These are phyloP conservation scores for Panzeria rudis DNA, from an alignment of 2,888 invertebrate species.

Conservation along the genomic window DNA sequence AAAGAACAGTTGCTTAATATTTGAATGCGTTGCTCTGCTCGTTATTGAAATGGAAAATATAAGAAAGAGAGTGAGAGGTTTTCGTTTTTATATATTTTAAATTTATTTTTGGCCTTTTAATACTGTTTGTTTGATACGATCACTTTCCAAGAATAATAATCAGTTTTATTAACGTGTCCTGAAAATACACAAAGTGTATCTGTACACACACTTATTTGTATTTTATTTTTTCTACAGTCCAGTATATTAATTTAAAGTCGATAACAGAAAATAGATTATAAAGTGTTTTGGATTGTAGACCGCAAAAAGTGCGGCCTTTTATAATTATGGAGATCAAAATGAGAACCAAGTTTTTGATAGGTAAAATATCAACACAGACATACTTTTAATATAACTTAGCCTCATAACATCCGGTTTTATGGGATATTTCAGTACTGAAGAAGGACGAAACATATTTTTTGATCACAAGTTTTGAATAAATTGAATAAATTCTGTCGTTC, in stretches of 20 bases:
- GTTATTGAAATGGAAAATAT: conserved; percentile 69
- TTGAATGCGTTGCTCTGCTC: conserved; percentile 40
- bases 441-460: too few relatives aligned
- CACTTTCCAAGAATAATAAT: conserved; percentile 63
- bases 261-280: neutral
- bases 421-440: too few relatives aligned
- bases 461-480: too few relatives aligned
- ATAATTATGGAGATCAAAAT: too few relatives aligned
- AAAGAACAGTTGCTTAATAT: conserved; percentile 71
- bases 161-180: conserved; percentile 54
- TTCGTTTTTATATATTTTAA: conserved; percentile 16
- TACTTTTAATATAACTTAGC: too few relatives aligned
- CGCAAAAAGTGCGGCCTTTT: too few relatives aligned
- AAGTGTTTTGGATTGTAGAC: too few relatives aligned
- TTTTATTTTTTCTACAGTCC: neutral
- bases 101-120: conserved; percentile 39
- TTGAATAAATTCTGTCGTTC: too few relatives aligned
- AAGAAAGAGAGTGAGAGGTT: conserved; percentile 66
- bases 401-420: too few relatives aligned
- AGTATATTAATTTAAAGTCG: conserved; percentile 6
- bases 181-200: conserved; percentile 12
- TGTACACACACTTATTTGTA: neutral
- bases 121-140: conserved; percentile 40
- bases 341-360: too few relatives aligned
- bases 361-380: too few relatives aligned